phyloP scores from a whole-genome alignment of 2,888 invertebrate species.

The Gari tellinella region DNA sequence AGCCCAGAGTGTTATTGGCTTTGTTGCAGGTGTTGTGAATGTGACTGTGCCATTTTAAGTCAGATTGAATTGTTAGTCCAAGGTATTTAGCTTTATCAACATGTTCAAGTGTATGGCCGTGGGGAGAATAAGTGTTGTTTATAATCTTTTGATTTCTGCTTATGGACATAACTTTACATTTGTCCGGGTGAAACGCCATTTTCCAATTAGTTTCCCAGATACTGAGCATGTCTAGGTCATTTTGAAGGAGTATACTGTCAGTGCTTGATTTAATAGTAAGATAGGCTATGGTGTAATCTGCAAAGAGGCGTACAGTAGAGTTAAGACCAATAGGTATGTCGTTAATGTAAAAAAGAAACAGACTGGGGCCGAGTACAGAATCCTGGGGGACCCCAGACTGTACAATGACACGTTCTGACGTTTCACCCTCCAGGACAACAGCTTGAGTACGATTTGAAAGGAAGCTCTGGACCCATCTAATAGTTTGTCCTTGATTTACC shows the following conservation, averaged over 20 bases:
- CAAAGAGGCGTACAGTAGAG: background rate
- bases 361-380: too few species aligned
- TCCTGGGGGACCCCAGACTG: too few species aligned
- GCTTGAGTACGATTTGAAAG: too few species aligned
- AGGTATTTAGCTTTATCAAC: slow-evolving; percentile 16
- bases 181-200: slow-evolving; percentile 26
- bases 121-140: slow-evolving; percentile 3
- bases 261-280: background rate
- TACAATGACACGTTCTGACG: too few species aligned
- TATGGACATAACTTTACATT: slow-evolving; percentile 26
- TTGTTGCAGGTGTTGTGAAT: slow-evolving; percentile 19
- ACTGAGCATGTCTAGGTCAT: slow-evolving; percentile 3
- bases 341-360: background rate
- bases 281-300: slow-evolving; percentile 2
- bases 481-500: too few species aligned
- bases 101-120: background rate
- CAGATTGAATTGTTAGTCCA: slow-evolving; percentile 19
- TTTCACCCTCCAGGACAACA: too few species aligned
- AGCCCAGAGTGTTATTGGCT: slow-evolving; percentile 15
- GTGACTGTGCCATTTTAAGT: slow-evolving; percentile 18
- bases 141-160: slow-evolving; percentile 14
- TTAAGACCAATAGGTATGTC: background rate
- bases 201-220: slow-evolving; percentile 18
- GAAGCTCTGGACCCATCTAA: too few species aligned
- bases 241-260: background rate